Evolutionary conservation across 2,888 invertebrate species (phyloP), one percentile per base, ranked within the genome.

Genomic region (Drosophila antonietae): DNA sequence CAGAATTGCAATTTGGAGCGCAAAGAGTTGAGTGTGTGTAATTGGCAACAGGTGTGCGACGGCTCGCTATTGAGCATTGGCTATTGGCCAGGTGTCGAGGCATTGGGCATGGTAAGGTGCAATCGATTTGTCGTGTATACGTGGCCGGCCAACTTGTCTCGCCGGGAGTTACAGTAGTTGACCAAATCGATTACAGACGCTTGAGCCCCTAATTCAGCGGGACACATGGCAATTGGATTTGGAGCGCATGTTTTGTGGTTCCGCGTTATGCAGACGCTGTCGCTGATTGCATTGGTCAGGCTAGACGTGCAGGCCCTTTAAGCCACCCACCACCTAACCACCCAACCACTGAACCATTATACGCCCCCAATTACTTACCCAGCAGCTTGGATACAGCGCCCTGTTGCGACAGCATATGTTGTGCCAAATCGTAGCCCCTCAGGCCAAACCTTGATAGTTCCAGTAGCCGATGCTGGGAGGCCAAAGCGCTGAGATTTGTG

Each of bases 371-470:
- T 4, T 43, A 82, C 96, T 96, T 93, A 97, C 97, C 97, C 92
- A 97, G 94, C 91, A 97, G 94, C 94, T 97, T 97, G 82, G 97
- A 97, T 88, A 97, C 97, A 90, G 97, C 97, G 89, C 97, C 97
- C 94, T 97, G 97, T 94, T 97, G 97, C 70, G 96, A 96, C 64
- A 98, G 94, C 94, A 97, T 97, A 91, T 97, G 97, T 90, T 97
- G 97, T 7, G 97, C 97, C 90, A 98, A 95, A 93, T 98, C 97
- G 91, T 97, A 98, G 90, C 97, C 97, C 80, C 97, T 94, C 81
- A 97, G 94, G 80, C 97, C 95, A 93, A 96, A 94, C 93, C 97
- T 94, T 47, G 97, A 97, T 80, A 97, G 93, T 92, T 97, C 97
- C 87, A 97, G 93, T 8, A 97, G 94, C 74, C 97, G 94, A 92